Evolutionary conservation across 2,888 invertebrate species (phyloP).

Genomic region (Melinaea menophilus): DNA sequence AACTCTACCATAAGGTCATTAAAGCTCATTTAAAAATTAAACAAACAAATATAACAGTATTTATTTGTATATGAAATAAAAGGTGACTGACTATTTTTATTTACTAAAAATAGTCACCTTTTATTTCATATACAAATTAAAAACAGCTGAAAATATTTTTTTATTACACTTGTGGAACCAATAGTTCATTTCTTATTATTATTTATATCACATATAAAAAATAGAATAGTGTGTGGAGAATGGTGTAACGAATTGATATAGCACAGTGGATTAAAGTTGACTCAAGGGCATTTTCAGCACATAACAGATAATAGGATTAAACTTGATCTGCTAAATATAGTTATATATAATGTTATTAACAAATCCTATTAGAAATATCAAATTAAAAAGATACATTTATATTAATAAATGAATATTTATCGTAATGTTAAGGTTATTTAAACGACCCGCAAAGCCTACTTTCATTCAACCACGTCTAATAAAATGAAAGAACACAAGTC

Average conservation of each 20-base stretch:
- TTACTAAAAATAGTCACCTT: too few species aligned
- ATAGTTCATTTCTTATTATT: too few species aligned
- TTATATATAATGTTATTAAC: not conserved
- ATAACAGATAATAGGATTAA: conserved; percentile 25
- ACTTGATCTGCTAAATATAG: conserved; percentile 12
- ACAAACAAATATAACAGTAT: too few species aligned
- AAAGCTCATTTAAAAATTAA: too few species aligned
- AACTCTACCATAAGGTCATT: too few species aligned
- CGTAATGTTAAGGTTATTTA: not conserved
- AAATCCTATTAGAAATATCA: conserved; percentile 11
- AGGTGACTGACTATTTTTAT: too few species aligned
- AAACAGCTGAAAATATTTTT: too few species aligned
- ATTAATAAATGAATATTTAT: not conserved
- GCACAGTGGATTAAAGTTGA: conserved; percentile 17
- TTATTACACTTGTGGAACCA: too few species aligned
- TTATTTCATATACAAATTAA: too few species aligned
- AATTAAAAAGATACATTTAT: not conserved
- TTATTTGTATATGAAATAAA: too few species aligned
- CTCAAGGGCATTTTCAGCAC: conserved; percentile 25
- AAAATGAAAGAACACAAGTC: conserved; percentile 25
- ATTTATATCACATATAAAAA: too few species aligned
- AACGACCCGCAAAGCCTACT: conserved; percentile 21
- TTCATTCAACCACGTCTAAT: conserved; percentile 27
- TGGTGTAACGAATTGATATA: conserved; percentile 20
- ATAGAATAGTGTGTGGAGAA: not conserved